Percentiles rank a stretch among this genome's conserved stretches.
phyloP scores from a whole-genome alignment of 1,140 invertebrate species.

The Ceratitis capitata region DNA sequence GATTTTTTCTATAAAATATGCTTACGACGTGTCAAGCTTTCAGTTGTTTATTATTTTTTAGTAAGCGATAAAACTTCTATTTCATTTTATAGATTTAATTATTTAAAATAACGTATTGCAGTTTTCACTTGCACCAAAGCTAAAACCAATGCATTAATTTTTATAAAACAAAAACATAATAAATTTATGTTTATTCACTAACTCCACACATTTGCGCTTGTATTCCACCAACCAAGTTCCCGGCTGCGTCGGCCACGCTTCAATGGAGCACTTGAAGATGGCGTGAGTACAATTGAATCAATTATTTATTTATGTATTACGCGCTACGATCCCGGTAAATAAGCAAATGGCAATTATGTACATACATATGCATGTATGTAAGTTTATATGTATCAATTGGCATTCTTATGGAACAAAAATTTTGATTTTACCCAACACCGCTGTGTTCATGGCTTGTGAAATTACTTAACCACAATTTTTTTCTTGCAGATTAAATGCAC shows the following conservation, averaged over 20 bases:
- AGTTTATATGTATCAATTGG: background rate
- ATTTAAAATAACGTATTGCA: too few species aligned
- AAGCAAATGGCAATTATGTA: background rate
- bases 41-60: too few species aligned
- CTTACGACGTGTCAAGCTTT: too few species aligned
- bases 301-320: background rate
- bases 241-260: background rate
- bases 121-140: too few species aligned
- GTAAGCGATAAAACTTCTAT: too few species aligned
- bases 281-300: background rate
- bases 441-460: background rate
- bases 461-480: background rate
- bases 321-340: background rate
- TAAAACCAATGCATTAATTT: too few species aligned
- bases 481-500: background rate
- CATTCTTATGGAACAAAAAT: background rate
- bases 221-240: too few species aligned
- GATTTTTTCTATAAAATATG: too few species aligned
- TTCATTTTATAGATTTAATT: too few species aligned
- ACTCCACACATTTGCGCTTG: background rate
- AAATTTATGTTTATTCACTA: background rate
- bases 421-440: background rate
- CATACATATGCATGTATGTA: background rate
- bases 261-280: background rate
- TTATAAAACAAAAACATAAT: background rate